Conservation (phyloP, 2,888 invertebrate genomes). For the Yponomeuta cagnagella region DNA sequence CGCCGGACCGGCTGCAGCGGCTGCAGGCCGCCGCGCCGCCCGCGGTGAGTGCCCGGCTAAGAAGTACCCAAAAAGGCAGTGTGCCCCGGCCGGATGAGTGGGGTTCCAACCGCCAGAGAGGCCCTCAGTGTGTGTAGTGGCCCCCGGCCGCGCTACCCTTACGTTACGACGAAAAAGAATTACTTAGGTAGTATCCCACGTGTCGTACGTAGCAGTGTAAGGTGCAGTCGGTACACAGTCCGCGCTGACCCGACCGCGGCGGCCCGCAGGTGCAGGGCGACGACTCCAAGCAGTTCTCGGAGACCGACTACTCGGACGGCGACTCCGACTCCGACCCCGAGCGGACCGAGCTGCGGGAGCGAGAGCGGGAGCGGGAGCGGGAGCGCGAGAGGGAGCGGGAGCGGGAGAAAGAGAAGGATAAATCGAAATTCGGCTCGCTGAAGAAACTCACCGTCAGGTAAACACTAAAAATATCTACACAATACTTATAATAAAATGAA, state of each 20-base stretch:
- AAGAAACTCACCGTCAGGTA: conserved; percentile 75
- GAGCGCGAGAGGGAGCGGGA: conserved; percentile 33
- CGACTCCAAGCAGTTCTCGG: conserved; percentile 66
- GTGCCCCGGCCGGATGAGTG: too few relatives aligned
- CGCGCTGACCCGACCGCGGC: too few relatives aligned
- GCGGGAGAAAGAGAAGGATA: conserved; percentile 35
- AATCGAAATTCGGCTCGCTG: conserved; percentile 80
- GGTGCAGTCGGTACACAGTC: too few relatives aligned
- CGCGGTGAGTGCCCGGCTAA: background rate
- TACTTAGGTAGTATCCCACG: background rate
- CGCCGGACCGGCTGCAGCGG: background rate
- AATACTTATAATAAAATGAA: too few relatives aligned
- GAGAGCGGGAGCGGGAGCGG: conserved; percentile 50
- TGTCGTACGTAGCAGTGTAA: background rate
- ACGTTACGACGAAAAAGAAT: too few relatives aligned
- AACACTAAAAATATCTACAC: conserved; percentile 27
- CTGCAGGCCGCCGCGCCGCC: background rate
- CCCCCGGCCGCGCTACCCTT: too few relatives aligned
- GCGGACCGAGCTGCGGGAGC: conserved; percentile 14
- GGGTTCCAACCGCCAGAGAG: too few relatives aligned
- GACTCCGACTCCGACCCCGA: conserved; percentile 19
- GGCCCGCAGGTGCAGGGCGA: background rate
- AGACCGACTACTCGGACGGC: conserved; percentile 78
- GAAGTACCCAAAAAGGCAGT: too few relatives aligned
- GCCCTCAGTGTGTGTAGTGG: too few relatives aligned